Conservation (phyloP, 2,113 vertebrate species). For the Clarias magur region DNA sequence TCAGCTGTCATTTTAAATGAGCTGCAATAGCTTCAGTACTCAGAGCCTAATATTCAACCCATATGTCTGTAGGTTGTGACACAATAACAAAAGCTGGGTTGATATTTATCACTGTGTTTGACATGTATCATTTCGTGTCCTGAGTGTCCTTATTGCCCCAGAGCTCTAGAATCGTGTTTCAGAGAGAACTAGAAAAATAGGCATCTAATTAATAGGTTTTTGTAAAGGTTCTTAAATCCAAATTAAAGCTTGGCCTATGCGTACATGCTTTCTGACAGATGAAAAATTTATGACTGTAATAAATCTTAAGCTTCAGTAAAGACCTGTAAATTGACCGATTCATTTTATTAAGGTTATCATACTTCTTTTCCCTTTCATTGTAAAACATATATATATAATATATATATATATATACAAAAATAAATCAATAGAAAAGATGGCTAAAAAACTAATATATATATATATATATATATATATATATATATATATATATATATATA, state of each 20-base stretch:
- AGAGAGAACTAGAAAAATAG: neutral
- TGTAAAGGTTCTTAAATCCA: neutral
- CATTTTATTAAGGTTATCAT: neutral
- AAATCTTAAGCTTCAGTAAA: neutral
- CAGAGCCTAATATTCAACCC: neutral
- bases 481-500: neutral
- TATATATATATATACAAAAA: no score
- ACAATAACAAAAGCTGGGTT: neutral
- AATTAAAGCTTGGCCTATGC: neutral
- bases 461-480: no score
- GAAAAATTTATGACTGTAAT: neutral
- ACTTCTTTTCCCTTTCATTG: neutral
- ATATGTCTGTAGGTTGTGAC: neutral
- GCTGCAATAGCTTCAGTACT: neutral
- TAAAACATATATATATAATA: no score
- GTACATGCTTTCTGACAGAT: neutral
- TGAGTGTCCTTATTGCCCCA: neutral
- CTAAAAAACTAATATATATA: no score
- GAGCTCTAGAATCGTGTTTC: neutral
- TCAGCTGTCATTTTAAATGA: neutral
- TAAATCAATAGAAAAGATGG: no score
- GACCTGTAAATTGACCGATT: neutral
- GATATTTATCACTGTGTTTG: neutral
- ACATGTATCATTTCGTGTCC: neutral
- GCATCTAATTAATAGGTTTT: neutral